A percentile compares a stretch with the other conserved stretches of the same genome.
These are phyloP conservation scores for Agrenia bidenticulata DNA, from an alignment of 2,888 invertebrate genomes.

Conservation along the genomic window DNA sequence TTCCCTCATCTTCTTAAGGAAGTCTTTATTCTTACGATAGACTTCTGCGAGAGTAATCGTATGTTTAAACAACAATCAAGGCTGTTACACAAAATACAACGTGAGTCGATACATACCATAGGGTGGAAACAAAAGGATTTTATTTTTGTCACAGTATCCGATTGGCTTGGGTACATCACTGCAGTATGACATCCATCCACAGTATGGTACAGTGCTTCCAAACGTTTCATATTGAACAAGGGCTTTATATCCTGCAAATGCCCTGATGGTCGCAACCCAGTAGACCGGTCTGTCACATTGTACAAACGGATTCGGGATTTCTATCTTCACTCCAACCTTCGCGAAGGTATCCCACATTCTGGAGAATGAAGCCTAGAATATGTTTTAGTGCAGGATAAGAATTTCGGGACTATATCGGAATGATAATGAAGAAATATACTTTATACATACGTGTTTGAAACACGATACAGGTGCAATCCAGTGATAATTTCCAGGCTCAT, in stretches of 20 bases:
- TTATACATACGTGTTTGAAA: constrained; percentile 34
- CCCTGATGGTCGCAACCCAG: constrained; percentile 37
- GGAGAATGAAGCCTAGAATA: constrained; percentile 41
- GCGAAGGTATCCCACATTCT: constrained; percentile 31
- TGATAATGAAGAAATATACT: too few species aligned
- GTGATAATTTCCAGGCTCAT: constrained; percentile 11
- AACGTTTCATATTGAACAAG: constrained; percentile 36
- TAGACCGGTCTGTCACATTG: constrained; percentile 23
- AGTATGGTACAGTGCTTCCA: background rate
- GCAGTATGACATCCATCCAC: constrained; percentile 43
- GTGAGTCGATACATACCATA: too few species aligned
- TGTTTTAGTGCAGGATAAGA: background rate
- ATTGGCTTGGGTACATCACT: constrained; percentile 36
- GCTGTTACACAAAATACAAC: too few species aligned
- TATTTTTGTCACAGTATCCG: constrained; percentile 30
- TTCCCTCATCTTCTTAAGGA: background rate
- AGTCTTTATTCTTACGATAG: background rate
- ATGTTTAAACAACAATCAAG: too few species aligned
- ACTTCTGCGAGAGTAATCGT: background rate
- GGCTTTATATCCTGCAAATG: constrained; percentile 48
- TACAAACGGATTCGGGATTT: constrained; percentile 35
- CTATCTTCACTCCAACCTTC: constrained; percentile 29
- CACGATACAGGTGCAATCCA: constrained; percentile 35
- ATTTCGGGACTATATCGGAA: background rate
- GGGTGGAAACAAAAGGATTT: constrained; percentile 18